phyloP scores from a whole-genome alignment of 2,113 vertebrate species.

The Equus quagga region DNA sequence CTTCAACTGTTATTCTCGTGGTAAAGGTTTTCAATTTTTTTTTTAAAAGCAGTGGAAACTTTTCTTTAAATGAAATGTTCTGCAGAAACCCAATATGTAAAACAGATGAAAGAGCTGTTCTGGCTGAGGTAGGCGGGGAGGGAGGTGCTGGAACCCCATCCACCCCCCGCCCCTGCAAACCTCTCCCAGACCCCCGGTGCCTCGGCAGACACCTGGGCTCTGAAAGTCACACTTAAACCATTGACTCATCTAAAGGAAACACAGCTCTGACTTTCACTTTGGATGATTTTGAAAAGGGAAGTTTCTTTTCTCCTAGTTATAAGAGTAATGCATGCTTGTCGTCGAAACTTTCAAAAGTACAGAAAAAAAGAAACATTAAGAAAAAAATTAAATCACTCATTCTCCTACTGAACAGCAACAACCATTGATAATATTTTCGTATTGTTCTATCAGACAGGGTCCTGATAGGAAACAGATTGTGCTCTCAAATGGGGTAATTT shows the following conservation, averaged over 20 bases:
- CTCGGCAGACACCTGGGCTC: neutral
- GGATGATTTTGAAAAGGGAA: slow-evolving; percentile 51
- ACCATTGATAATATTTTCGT: neutral
- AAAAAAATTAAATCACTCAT: neutral
- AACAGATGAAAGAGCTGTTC: slow-evolving; percentile 4
- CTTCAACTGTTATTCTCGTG: slow-evolving; percentile 35
- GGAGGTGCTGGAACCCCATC: neutral
- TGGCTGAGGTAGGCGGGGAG: neutral
- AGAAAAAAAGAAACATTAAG: neutral
- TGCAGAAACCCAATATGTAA: slow-evolving; percentile 59
- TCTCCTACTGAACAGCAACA: neutral
- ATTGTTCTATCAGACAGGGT: neutral
- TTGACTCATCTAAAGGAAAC: neutral
- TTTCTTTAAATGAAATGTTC: slow-evolving; percentile 49
- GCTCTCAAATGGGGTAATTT: neutral
- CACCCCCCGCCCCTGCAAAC: too few species aligned
- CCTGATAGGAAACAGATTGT: neutral
- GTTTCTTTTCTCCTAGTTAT: slow-evolving; percentile 44
- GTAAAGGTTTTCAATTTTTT: slow-evolving; percentile 56
- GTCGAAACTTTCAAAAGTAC: neutral
- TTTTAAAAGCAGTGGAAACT: slow-evolving; percentile 63
- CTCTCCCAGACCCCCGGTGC: neutral
- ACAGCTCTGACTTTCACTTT: slow-evolving; percentile 39
- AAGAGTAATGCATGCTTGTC: neutral
- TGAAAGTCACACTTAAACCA: neutral